These are phyloP conservation scores for Heterodera carotae DNA, from an alignment of 1,140 invertebrate genomes.

Conservation along the genomic window DNA sequence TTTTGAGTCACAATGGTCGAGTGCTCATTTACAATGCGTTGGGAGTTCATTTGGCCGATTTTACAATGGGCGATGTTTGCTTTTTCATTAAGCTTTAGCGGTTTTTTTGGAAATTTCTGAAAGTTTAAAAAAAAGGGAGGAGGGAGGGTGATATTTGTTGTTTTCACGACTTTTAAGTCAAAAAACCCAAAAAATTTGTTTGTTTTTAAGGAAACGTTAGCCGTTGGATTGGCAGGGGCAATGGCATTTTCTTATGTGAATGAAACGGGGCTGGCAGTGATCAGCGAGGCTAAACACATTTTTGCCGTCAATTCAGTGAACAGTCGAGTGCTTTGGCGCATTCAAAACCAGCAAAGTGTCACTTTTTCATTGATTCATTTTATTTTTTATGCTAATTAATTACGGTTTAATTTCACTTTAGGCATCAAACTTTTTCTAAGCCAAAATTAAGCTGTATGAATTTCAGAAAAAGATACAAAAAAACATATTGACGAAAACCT, in stretches of 20 bases:
- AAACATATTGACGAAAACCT: too few species aligned
- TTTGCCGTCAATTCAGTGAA: conserved; percentile 40
- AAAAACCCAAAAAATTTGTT: too few species aligned
- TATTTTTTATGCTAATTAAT: too few species aligned
- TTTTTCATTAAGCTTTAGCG: too few species aligned
- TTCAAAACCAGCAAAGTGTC: conserved; percentile 22
- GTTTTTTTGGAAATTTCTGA: too few species aligned
- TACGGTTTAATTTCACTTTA: too few species aligned
- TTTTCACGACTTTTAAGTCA: too few species aligned
- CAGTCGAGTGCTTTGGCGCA: conserved; percentile 34
- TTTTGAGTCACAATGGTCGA: conserved; percentile 26
- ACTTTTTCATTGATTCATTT: neutral
- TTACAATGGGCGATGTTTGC: conserved; percentile 39
- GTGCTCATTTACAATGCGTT: conserved; percentile 33
- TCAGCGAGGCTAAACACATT: conserved; percentile 35
- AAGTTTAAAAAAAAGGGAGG: neutral
- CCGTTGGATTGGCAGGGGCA: conserved; percentile 29
- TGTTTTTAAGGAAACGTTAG: conserved; percentile 36
- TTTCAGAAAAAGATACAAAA: too few species aligned
- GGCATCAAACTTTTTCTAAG: too few species aligned
- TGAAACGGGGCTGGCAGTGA: conserved; percentile 40
- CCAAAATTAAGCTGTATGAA: too few species aligned
- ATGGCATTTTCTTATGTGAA: conserved; percentile 34
- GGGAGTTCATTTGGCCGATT: conserved; percentile 30
- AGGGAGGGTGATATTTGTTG: too few species aligned